phyloP scores from a whole-genome alignment of 2,888 invertebrate species.

The Torymus aiolomorphi region DNA sequence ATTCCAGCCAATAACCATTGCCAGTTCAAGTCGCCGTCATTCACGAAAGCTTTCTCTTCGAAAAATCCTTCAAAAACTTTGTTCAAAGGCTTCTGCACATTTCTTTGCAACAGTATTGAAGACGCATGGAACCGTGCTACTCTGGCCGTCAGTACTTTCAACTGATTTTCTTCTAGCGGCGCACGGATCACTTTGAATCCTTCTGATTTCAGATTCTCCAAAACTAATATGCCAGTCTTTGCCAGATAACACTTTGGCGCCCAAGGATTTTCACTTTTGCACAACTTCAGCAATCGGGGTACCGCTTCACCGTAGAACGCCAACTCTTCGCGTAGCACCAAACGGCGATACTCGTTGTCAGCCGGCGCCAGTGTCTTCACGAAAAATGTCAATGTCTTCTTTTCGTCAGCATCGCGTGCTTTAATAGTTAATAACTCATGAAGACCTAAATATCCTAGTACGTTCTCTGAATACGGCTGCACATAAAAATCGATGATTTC shows the following conservation, averaged over 20 bases:
- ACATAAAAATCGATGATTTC: no score
- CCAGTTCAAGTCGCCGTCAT: background rate
- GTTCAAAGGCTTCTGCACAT: background rate
- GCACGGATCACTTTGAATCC: background rate
- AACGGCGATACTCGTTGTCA: background rate
- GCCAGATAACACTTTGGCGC: conserved; percentile 26
- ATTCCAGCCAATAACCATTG: conserved; percentile 34
- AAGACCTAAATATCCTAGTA: background rate
- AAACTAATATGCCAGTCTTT: conserved; percentile 3
- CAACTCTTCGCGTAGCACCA: background rate
- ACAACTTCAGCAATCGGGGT: conserved; percentile 2
- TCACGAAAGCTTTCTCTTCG: background rate
- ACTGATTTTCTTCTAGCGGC: conserved; percentile 48
- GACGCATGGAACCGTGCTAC: conserved; percentile 67
- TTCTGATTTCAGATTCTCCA: conserved; percentile 27
- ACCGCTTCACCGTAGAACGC: background rate
- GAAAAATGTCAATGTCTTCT: background rate
- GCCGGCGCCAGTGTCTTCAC: background rate
- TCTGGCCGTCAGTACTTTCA: conserved; percentile 61
- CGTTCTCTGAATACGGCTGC: no score
- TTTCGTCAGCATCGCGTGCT: background rate
- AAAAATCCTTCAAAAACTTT: conserved; percentile 13
- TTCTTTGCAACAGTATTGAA: conserved; percentile 64
- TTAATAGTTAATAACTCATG: conserved; percentile 27
- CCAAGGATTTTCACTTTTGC: background rate